Base-by-base conservation (phyloP, 2,888 invertebrate species). In the Himalopsyche anomala region DNA sequence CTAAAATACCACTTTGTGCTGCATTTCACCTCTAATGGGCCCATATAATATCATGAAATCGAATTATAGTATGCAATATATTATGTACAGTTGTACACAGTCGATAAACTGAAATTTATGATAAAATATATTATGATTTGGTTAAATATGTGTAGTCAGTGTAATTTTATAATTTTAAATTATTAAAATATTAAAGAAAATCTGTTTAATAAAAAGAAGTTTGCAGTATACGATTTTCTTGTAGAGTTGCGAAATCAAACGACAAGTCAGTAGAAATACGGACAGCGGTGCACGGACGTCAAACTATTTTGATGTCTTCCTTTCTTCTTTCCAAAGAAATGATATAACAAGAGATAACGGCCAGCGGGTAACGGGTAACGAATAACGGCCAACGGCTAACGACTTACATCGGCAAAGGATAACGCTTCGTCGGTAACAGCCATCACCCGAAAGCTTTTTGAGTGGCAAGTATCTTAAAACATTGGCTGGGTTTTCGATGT, bases 281-380 rank as follows among this genome's bases (percentile, higher is more conserved):
- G 62, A 62, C 62, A 62, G 62, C 80, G 80, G 83, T 86, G 86
- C 86, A 86, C 82, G 79, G 87, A 87, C 82, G 87, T 87, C 87
- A 87, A 87, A 87, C 86, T 87, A 86, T 87, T 87, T 87, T 87
- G 87, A 87, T 87, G 87, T 83, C 87, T 87, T 82, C 81, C 85
- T 87, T 87, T 85, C 86, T 86, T 82, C 82, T 84, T 74, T 79
- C 87, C 84, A 83, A 86, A 87, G 86, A 84, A 87, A 82, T 84
- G 84, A 87, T 84, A 85, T 84, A 86, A 86, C 84, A 80, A 87
- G 86, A 85, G 74, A 84, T 85, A 86, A 83, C 81, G 80, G 81
- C 54, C 81, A 54, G 36, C 19, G 74, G 79, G 54, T 80, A 69
- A 74, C 51, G 36, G 62, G 51, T 86, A 86, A 84, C 86, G 86